Base-by-base conservation (phyloP, 2,797 vertebrate genomes). In the Chromis chromis region DNA sequence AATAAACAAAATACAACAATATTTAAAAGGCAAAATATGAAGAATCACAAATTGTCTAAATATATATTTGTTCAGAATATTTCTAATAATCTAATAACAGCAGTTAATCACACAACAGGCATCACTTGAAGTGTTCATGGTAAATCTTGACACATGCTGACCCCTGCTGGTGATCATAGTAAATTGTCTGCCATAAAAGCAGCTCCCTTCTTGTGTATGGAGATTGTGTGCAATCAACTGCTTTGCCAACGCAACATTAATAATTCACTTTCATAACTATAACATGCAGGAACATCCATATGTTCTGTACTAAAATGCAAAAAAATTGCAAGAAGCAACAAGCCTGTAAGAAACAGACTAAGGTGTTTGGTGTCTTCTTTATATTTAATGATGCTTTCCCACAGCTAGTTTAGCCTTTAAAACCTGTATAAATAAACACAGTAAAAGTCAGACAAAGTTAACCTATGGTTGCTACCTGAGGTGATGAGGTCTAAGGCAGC, bases 401-500 rank as follows among this genome's bases (percentile, higher is more conserved):
- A 19, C 10, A 42, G 16, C 24, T 71, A 10, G 13, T 21, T 33
- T 22, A 22, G 19, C 28, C 10, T 52, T 48, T 22, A 57, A 66
- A 44, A 1, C 19, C 1, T 16, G 8, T 28, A 28, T 28, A 11
- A 57, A 17, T 54, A 11, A 65, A n/a, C 42, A 58, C 22, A 55
- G 8, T 55, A 22, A 56, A 16, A 61, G 42, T 16, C 11, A 53
- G 24, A 12, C 31, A 61, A 42, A 40, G 58, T 78, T 11, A 52
- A 55, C 1, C 50, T 36, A 28, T 55, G 40, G 65, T 58, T 67
- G 8, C 24, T 79, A 97, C 97, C 97, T 94, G 96, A 96, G 42
- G 94, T 96, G 88, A 99, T 98, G 61, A 98, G 89, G 52, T 97
- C 96, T 53, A 99, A 90, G 31, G 97, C 96, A 82, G 95, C 95